phyloP scores from a whole-genome alignment of 2,113 vertebrate genomes.

The Rutilus rutilus region DNA sequence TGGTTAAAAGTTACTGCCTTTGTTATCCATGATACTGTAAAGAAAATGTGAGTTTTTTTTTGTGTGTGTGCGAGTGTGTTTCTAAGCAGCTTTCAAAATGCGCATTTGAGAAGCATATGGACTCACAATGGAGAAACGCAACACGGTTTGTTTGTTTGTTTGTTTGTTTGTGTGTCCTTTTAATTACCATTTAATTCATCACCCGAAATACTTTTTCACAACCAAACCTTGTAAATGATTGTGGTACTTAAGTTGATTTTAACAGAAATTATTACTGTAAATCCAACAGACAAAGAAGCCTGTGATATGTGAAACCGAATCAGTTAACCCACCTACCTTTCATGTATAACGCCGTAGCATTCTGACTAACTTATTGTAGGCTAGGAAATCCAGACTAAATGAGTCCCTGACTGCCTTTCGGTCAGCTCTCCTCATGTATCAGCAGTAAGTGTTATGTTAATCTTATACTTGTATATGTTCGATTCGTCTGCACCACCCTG shows the following conservation, averaged over 20 bases:
- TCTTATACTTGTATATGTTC: constrained; percentile 37
- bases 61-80: background rate
- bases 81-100: constrained; percentile 40
- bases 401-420: constrained; percentile 45
- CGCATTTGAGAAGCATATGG: constrained; percentile 26
- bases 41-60: constrained; percentile 36
- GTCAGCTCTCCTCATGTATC: constrained; percentile 39
- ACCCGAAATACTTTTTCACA: constrained; percentile 6
- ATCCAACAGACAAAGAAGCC: constrained; percentile 23
- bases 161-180: constrained; percentile 28
- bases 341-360: constrained; percentile 45
- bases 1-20: constrained; percentile 55
- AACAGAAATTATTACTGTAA: constrained; percentile 25
- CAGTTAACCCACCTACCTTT: background rate
- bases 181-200: background rate
- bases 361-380: constrained; percentile 61
- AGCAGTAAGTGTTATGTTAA: constrained; percentile 35
- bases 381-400: constrained; percentile 46
- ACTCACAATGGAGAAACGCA: constrained; percentile 37
- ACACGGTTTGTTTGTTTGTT: background rate
- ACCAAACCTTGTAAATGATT: background rate
- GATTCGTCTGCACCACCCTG: constrained; percentile 40
- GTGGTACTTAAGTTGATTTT: constrained; percentile 23
- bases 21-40: constrained; percentile 59
- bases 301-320: constrained; percentile 19